These are phyloP conservation scores for Popillia japonica DNA, from an alignment of 1,140 invertebrate species.

Conservation along the genomic window DNA sequence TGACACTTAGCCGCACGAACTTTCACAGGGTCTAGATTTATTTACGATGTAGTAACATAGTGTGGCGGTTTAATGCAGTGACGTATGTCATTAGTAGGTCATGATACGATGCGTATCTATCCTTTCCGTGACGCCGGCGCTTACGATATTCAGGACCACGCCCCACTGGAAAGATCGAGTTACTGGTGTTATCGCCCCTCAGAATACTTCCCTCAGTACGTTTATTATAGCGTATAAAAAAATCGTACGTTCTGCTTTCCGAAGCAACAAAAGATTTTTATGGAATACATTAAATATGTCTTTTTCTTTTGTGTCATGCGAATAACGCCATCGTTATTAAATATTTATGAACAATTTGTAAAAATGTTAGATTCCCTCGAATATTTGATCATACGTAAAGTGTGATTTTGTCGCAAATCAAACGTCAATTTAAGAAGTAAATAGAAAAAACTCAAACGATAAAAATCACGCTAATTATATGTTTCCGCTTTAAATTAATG, in stretches of 20 bases:
- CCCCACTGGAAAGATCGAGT: constrained; percentile 36
- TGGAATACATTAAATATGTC: background rate
- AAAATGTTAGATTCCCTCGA: too few species aligned
- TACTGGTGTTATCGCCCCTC: too few species aligned
- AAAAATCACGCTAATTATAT: too few species aligned
- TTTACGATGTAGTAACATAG: constrained; percentile 5
- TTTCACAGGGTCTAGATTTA: background rate
- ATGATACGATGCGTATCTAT: constrained; percentile 15
- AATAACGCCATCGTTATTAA: background rate
- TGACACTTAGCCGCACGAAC: background rate
- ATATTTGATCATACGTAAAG: too few species aligned
- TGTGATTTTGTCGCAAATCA: too few species aligned
- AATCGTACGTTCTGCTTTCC: too few species aligned
- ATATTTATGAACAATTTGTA: background rate
- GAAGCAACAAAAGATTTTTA: too few species aligned
- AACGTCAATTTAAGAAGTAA: too few species aligned
- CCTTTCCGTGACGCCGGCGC: constrained; percentile 42
- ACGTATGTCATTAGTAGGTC: constrained; percentile 13
- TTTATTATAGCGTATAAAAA: too few species aligned
- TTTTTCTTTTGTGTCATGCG: background rate
- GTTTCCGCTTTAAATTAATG: too few species aligned
- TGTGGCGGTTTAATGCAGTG: constrained; percentile 5
- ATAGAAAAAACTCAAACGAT: too few species aligned
- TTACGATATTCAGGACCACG: constrained; percentile 39
- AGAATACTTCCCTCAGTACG: too few species aligned